A percentile compares a stretch with the other conserved stretches of the same genome.
Conservation (phyloP, 2,113 vertebrate genomes). For the Jacana jacana region DNA sequence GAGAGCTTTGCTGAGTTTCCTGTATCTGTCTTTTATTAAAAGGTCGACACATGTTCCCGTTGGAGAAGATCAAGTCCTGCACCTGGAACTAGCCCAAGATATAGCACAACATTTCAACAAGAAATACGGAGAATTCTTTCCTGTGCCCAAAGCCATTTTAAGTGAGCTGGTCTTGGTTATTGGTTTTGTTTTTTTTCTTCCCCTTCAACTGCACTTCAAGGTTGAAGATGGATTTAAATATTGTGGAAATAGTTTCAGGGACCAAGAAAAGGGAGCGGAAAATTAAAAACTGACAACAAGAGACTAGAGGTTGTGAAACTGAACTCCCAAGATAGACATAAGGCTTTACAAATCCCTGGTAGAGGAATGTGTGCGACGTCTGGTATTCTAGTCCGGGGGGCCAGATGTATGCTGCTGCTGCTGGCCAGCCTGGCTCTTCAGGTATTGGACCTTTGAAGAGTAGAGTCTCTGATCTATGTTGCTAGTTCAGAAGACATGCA, state of each 20-base stretch:
- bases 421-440: neutral
- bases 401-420: neutral
- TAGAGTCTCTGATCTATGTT: neutral
- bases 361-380: neutral
- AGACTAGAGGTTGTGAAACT: neutral
- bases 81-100: conserved; percentile 92
- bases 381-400: neutral
- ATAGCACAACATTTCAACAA: conserved; percentile 90
- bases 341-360: neutral
- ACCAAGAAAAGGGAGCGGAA: neutral
- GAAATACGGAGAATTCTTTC: conserved; percentile 87
- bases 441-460: neutral
- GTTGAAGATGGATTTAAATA: conserved; percentile 9
- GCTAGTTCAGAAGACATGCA: neutral
- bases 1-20: conserved; percentile 53
- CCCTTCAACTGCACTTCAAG: neutral
- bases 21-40: conserved; percentile 75
- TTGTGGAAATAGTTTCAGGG: neutral
- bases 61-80: conserved; percentile 94
- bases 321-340: neutral
- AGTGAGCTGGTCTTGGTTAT: conserved; percentile 72
- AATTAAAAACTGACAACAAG: neutral
- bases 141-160: conserved; percentile 83
- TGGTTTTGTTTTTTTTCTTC: neutral
- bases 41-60: conserved; percentile 94